Conservation (phyloP, 2,888 invertebrate genomes). For the Papilio demoleus region DNA sequence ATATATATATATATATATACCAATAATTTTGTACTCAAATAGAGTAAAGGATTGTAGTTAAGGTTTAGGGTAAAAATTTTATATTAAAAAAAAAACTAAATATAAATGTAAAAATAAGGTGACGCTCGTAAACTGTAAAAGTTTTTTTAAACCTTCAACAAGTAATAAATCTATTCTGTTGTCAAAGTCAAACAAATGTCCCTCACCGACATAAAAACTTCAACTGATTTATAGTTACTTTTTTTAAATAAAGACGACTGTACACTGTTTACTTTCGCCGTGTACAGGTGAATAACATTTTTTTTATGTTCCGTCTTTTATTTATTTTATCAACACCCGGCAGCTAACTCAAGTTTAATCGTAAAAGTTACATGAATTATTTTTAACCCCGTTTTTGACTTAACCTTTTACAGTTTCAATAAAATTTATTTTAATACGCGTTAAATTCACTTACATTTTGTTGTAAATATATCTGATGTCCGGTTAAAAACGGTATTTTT, state of each 20-base stretch:
- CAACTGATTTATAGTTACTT: slow-evolving; percentile 19
- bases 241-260: slow-evolving; percentile 32
- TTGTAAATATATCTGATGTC: slow-evolving; percentile 22
- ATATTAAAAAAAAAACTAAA: too few species aligned
- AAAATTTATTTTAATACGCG: slow-evolving; percentile 28
- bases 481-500: slow-evolving; percentile 19
- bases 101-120: too few species aligned
- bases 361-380: slow-evolving; percentile 41
- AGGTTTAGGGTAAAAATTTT: too few species aligned
- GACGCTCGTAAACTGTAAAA: too few species aligned
- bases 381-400: slow-evolving; percentile 42
- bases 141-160: background rate
- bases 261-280: slow-evolving; percentile 34
- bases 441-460: slow-evolving; percentile 18
- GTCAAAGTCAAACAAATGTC: background rate
- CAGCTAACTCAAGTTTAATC: slow-evolving; percentile 16
- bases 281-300: slow-evolving; percentile 42
- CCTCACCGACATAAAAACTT: slow-evolving; percentile 4
- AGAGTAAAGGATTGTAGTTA: too few species aligned
- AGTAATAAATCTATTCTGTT: background rate
- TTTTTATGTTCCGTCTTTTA: slow-evolving; percentile 41
- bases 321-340: slow-evolving; percentile 42
- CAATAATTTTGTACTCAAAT: too few species aligned
- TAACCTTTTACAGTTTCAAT: slow-evolving; percentile 41
- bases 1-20: too few species aligned